phyloP scores from a whole-genome alignment of 2,888 invertebrate species.

The Bombylius discolor region DNA sequence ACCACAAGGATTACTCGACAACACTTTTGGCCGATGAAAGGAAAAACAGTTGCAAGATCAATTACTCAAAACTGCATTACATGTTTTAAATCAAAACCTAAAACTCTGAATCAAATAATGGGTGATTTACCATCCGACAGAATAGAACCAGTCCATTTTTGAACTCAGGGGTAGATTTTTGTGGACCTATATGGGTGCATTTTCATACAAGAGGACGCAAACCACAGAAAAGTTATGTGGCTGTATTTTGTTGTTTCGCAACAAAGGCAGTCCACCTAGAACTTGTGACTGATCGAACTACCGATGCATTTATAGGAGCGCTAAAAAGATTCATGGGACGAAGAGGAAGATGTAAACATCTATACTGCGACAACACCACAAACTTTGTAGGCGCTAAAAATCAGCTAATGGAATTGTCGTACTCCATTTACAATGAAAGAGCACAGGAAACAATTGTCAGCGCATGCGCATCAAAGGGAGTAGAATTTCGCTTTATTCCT shows the following conservation, averaged over 20 bases:
- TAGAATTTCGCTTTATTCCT: neutral
- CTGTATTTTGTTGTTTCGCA: conserved; percentile 11
- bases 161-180: conserved; percentile 9
- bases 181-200: too few species aligned
- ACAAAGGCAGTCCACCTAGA: conserved; percentile 13
- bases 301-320: conserved; percentile 13
- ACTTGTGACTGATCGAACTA: conserved; percentile 2
- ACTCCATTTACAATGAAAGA: neutral
- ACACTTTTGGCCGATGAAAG: conserved; percentile 17
- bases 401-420: neutral
- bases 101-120: conserved; percentile 16
- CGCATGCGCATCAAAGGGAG: neutral
- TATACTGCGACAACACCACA: conserved; percentile 4
- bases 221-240: conserved; percentile 10
- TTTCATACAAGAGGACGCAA: conserved; percentile 2
- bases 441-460: neutral
- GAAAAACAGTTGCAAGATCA: conserved; percentile 9
- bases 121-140: conserved; percentile 17
- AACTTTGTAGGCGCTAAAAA: conserved; percentile 8
- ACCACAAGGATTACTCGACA: conserved; percentile 8
- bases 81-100: conserved; percentile 12
- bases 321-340: conserved; percentile 10
- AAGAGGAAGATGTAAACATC: conserved; percentile 2
- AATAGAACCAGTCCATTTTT: conserved; percentile 5
- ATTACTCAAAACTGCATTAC: conserved; percentile 12